phyloP scores from a whole-genome alignment of 1,140 invertebrate genomes.

The Drosophila tsacasi region DNA sequence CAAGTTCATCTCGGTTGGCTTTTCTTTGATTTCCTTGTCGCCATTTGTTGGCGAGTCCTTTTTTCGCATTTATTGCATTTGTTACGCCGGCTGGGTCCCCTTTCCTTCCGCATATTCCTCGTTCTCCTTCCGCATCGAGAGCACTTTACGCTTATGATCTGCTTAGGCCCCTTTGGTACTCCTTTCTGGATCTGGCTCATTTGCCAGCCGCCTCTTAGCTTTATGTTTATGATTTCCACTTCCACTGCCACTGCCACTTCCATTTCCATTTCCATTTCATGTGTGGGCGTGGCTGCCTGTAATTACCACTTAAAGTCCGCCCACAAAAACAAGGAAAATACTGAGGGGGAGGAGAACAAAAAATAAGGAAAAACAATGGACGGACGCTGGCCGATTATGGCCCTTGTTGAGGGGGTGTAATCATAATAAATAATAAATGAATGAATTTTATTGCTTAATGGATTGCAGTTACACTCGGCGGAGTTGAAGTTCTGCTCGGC shows the following conservation, averaged over 20 bases:
- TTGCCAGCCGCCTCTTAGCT: conserved; percentile 74
- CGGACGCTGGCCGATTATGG: conserved; percentile 23
- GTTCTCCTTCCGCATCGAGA: conserved; percentile 11
- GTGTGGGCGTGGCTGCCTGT: conserved; percentile 69
- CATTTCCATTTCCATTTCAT: conserved; percentile 58
- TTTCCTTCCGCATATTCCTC: background rate
- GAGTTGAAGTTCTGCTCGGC: conserved; percentile 48
- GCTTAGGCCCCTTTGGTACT: conserved; percentile 28
- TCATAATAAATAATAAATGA: conserved; percentile 84
- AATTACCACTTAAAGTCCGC: conserved; percentile 77
- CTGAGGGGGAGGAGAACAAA: background rate
- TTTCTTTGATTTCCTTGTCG: conserved; percentile 54
- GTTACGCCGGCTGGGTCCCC: conserved; percentile 60
- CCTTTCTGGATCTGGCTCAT: conserved; percentile 60
- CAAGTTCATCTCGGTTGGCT: background rate
- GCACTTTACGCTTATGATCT: conserved; percentile 80
- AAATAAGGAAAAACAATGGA: conserved; percentile 66
- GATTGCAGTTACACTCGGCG: conserved; percentile 77
- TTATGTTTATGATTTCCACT: conserved; percentile 82
- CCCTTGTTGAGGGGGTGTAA: conserved; percentile 58
- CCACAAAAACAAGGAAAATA: conserved; percentile 19
- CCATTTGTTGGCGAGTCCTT: conserved; percentile 70
- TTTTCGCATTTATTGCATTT: conserved; percentile 82
- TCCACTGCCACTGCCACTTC: conserved; percentile 39
- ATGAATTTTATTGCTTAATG: conserved; percentile 84